Evolutionary conservation across 2,113 vertebrate genomes (phyloP).

Genomic region (Chlamydotis undulata): DNA sequence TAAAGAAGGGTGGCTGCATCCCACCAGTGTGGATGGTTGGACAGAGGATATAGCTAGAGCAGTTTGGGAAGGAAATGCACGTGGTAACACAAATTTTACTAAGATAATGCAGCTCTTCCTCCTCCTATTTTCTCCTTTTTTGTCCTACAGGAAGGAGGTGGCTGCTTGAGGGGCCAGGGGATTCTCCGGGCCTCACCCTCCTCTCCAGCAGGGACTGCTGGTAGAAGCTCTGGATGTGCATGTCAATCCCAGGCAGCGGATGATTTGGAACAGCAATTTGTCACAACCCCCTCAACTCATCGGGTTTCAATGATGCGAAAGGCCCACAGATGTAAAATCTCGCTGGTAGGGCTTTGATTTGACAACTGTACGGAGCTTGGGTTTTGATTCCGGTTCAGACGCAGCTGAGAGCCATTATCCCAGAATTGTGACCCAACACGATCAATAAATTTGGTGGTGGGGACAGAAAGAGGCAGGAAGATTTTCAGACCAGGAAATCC

Average conservation of each 20-base stretch:
- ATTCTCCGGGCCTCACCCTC: not conserved
- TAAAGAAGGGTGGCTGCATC: not conserved
- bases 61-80: not conserved
- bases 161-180: not conserved
- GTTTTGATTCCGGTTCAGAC: not conserved
- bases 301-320: not conserved
- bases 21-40: fast-evolving
- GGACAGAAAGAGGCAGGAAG: not conserved
- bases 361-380: not conserved
- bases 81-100: not conserved
- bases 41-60: too few species aligned
- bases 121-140: not conserved
- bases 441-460: not conserved
- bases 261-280: not conserved
- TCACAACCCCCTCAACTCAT: not conserved
- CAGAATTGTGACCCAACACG: not conserved
- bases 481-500: not conserved
- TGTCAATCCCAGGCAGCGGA: not conserved
- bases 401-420: not conserved
- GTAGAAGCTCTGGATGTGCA: not conserved
- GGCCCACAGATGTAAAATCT: not conserved
- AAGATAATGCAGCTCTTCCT: not conserved
- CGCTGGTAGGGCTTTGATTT: not conserved
- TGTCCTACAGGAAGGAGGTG: not conserved
- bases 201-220: not conserved